Percentiles rank a stretch among this genome's conserved stretches.
phyloP scores from a whole-genome alignment of 2,888 invertebrate species.

The Trichopria drosophilae region DNA sequence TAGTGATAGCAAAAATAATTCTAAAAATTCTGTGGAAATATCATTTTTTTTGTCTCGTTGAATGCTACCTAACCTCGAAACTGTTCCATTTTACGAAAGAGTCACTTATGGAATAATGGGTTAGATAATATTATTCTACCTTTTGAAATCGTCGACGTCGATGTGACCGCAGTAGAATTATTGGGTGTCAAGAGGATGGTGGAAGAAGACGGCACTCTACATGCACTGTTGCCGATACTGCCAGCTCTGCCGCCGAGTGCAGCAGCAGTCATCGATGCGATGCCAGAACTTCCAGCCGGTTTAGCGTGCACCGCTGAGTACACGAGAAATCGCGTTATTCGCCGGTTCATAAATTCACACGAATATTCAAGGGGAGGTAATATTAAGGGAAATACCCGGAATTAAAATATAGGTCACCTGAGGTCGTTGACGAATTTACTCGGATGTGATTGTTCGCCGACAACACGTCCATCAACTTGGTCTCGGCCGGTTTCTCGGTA shows the following conservation, averaged over 20 bases:
- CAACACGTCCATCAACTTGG: constrained; percentile 41
- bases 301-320: constrained; percentile 33
- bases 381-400: too few species aligned
- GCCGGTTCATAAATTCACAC: neutral
- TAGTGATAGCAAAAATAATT: too few species aligned
- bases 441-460: constrained; percentile 39
- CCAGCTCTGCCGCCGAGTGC: constrained; percentile 46
- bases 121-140: constrained; percentile 50
- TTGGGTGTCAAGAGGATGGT: constrained; percentile 47
- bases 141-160: constrained; percentile 44
- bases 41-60: too few species aligned
- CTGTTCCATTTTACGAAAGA: too few species aligned
- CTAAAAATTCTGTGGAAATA: too few species aligned
- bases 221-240: constrained; percentile 34
- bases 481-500: constrained; percentile 41
- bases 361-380: too few species aligned
- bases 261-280: constrained; percentile 41
- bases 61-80: too few species aligned
- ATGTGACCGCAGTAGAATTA: constrained; percentile 36
- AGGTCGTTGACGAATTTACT: constrained; percentile 35
- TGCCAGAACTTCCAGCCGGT: constrained; percentile 32
- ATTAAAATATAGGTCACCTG: constrained; percentile 39
- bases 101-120: constrained; percentile 18
- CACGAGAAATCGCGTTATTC: neutral
- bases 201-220: constrained; percentile 40